Evolutionary conservation across 2,888 invertebrate genomes (phyloP).

Genomic region (Limnephilus lunatus): DNA sequence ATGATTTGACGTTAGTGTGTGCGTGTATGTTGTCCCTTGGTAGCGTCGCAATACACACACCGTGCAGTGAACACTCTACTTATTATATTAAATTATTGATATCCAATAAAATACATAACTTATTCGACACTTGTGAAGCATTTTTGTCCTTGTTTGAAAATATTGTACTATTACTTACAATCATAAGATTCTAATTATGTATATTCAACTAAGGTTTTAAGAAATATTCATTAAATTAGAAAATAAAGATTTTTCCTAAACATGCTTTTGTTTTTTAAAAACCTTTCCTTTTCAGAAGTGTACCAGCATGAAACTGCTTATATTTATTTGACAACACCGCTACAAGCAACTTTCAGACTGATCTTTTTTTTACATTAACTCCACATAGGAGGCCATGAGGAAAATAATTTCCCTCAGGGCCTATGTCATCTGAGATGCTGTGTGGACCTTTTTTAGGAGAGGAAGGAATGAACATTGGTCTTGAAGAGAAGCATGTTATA

Average conservation of each 20-base stretch:
- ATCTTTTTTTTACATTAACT: too few relatives aligned
- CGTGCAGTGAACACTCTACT: neutral
- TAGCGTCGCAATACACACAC: neutral
- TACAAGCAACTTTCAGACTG: too few relatives aligned
- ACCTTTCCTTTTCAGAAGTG: neutral
- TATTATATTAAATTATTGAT: constrained; percentile 48
- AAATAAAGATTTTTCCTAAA: constrained; percentile 65
- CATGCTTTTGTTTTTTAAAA: constrained; percentile 39
- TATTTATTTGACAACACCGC: too few relatives aligned
- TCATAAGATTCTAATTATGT: constrained; percentile 63
- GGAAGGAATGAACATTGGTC: too few relatives aligned
- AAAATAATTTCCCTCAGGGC: too few relatives aligned
- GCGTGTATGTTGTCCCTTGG: constrained; percentile 12
- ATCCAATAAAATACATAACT: constrained; percentile 38
- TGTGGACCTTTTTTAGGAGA: too few relatives aligned
- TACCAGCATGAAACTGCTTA: neutral
- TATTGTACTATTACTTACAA: constrained; percentile 64
- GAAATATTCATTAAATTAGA: constrained; percentile 62
- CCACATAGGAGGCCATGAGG: too few relatives aligned
- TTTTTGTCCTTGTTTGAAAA: constrained; percentile 57
- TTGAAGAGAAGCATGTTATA: too few relatives aligned
- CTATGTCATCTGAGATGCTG: too few relatives aligned
- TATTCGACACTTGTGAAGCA: constrained; percentile 38
- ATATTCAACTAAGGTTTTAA: constrained; percentile 62
- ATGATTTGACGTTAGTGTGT: constrained; percentile 23